phyloP scores from a whole-genome alignment of 2,797 vertebrate species.

The Lithobates sylvaticus region DNA sequence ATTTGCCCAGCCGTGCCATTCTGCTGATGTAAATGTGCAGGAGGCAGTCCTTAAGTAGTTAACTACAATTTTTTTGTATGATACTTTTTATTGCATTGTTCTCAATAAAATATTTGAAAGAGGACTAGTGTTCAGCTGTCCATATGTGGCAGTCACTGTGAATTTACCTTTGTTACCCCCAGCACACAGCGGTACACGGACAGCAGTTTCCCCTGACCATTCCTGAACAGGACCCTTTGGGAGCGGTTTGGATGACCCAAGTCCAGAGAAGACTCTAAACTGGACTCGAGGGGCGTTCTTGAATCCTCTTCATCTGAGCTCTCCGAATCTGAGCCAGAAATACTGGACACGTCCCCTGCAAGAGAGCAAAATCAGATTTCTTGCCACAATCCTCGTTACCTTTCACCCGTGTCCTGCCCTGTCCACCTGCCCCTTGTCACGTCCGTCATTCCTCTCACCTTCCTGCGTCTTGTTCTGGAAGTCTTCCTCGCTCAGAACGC shows the following conservation, averaged over 20 bases:
- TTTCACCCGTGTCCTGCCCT: neutral
- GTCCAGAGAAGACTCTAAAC: conserved; percentile 18
- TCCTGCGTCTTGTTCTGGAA: conserved; percentile 87
- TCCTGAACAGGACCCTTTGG: conserved; percentile 83
- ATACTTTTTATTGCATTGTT: too few species aligned
- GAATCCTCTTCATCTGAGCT: conserved; percentile 74
- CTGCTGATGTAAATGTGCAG: too few species aligned
- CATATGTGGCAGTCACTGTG: neutral
- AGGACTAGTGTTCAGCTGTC: neutral
- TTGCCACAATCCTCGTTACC: too few species aligned
- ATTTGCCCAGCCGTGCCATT: too few species aligned
- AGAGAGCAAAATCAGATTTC: neutral
- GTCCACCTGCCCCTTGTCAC: neutral
- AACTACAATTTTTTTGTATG: too few species aligned
- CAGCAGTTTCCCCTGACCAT: conserved; percentile 83
- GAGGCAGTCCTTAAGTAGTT: too few species aligned
- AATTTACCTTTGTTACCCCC: conserved; percentile 79
- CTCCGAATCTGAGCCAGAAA: conserved; percentile 91
- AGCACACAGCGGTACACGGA: conserved; percentile 84
- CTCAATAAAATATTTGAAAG: too few species aligned
- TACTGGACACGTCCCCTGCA: conserved; percentile 93
- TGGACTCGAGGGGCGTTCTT: conserved; percentile 61
- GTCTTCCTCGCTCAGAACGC: conserved; percentile 77
- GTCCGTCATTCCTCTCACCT: conserved; percentile 70
- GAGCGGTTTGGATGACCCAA: conserved; percentile 60